A percentile compares a stretch with the other conserved stretches of the same genome.
These are phyloP conservation scores for Drosophila subquinaria DNA, from an alignment of 2,888 invertebrate species.

Conservation along the genomic window DNA sequence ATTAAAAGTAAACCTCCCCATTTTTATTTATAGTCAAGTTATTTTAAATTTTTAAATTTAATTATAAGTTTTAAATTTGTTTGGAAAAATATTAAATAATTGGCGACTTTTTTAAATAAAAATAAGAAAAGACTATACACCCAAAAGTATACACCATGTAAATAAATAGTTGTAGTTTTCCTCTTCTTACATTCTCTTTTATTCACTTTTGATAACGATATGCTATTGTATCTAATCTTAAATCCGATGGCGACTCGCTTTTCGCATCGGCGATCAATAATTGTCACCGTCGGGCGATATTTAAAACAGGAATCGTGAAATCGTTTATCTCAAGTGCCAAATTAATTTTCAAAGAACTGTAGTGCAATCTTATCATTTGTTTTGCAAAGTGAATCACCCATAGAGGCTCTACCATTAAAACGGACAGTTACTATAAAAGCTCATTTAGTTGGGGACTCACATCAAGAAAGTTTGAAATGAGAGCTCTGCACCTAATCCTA, in stretches of 20 bases:
- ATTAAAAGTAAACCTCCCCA: no score
- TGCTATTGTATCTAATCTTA: constrained; percentile 35
- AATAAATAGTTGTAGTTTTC: neutral
- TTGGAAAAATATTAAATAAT: no score
- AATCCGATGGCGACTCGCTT: neutral
- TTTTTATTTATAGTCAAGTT: no score
- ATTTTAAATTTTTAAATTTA: no score
- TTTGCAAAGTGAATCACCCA: constrained; percentile 19
- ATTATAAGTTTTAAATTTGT: no score
- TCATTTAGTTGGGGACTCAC: constrained; percentile 6
- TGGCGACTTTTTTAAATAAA: no score
- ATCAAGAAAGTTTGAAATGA: constrained; percentile 19
- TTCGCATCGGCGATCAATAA: constrained; percentile 14
- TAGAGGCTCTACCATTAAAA: constrained; percentile 16
- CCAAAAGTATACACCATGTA: constrained; percentile 49
- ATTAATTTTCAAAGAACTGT: constrained; percentile 14
- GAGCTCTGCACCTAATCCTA: constrained; percentile 15
- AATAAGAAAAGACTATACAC: constrained; percentile 3
- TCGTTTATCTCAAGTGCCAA: constrained; percentile 12
- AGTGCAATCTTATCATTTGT: constrained; percentile 39
- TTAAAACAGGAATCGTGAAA: constrained; percentile 1
- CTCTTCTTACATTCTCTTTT: neutral
- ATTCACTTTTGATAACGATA: constrained; percentile 3
- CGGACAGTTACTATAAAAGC: neutral
- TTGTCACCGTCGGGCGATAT: neutral